Percentiles rank a stretch among this genome's conserved stretches.
Conservation (phyloP, 92 coral and sea anemone species). For the Epizoanthus ramosus region DNA sequence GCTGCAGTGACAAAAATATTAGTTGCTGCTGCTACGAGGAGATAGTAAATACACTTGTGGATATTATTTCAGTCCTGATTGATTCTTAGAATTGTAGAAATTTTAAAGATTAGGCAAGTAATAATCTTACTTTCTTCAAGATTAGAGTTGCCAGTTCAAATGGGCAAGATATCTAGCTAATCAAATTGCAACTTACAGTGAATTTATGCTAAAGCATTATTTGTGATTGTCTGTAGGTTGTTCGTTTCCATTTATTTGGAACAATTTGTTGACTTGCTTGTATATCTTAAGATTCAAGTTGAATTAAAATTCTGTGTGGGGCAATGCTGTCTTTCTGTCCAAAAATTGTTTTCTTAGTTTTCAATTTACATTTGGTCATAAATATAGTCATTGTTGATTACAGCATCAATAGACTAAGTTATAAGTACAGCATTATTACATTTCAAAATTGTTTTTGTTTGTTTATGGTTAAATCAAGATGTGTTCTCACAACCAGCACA, state of each 20-base stretch:
- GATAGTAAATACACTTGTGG: neutral
- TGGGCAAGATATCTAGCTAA: neutral
- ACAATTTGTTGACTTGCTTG: neutral
- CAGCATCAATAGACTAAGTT: too few species aligned
- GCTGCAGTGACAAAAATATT: constrained; percentile 1
- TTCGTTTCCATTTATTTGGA: neutral
- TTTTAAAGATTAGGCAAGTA: neutral
- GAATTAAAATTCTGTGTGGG: too few species aligned
- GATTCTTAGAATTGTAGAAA: too few species aligned
- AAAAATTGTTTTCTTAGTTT: too few species aligned
- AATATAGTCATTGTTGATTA: too few species aligned
- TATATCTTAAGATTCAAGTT: too few species aligned
- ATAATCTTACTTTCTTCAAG: neutral
- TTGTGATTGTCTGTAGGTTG: neutral
- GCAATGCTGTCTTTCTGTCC: too few species aligned
- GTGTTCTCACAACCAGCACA: too few species aligned
- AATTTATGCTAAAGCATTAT: neutral
- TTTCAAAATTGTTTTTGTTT: too few species aligned
- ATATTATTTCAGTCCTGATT: neutral
- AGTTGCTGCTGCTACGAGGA: neutral
- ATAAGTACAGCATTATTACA: too few species aligned
- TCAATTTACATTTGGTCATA: too few species aligned
- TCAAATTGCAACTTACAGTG: neutral
- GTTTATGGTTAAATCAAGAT: too few species aligned
- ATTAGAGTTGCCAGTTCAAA: neutral